These are phyloP conservation scores for Amphimedon queenslandica DNA, from an alignment of 37 sponge, comb jelly and placozoan genomes.

Conservation along the genomic window DNA sequence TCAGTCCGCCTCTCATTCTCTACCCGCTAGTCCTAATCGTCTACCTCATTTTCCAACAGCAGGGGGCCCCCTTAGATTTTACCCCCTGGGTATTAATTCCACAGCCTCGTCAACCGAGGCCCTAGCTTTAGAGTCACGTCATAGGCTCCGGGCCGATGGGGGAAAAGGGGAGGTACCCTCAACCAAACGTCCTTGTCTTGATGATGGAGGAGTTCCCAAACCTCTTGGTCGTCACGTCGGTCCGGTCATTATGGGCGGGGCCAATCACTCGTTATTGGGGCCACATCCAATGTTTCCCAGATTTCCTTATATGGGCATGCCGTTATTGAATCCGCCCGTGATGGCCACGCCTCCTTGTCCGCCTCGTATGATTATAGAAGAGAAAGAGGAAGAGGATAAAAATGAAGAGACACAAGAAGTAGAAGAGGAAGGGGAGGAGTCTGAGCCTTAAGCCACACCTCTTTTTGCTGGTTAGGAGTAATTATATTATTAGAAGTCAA, in stretches of 20 bases:
- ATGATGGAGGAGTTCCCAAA: too few relatives aligned
- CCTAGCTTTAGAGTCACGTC: constrained; percentile 11
- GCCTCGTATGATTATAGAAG: neutral
- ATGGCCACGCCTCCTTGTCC: neutral
- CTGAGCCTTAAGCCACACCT: too few relatives aligned
- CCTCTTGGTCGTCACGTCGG: too few relatives aligned
- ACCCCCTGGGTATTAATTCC: constrained; percentile 5
- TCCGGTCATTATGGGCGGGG: too few relatives aligned
- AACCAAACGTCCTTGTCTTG: too few relatives aligned
- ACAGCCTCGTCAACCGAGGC: constrained; percentile 11
- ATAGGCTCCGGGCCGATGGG: neutral
- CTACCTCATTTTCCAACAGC: constrained; percentile 19
- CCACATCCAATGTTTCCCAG: neutral
- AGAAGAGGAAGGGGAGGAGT: neutral
- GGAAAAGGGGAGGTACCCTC: constrained; percentile 4
- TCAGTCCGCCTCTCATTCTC: constrained; percentile 38
- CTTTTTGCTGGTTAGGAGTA: too few relatives aligned
- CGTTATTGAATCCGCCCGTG: neutral
- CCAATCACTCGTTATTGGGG: neutral
- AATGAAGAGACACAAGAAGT: neutral
- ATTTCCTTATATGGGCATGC: neutral
- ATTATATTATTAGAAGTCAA: too few relatives aligned
- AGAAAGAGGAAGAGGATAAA: neutral
- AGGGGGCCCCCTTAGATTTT: constrained; percentile 30
- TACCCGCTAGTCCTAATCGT: constrained; percentile 38